Base-by-base conservation (phyloP, 2,113 vertebrate species). In the Triplophysa dalaica region DNA sequence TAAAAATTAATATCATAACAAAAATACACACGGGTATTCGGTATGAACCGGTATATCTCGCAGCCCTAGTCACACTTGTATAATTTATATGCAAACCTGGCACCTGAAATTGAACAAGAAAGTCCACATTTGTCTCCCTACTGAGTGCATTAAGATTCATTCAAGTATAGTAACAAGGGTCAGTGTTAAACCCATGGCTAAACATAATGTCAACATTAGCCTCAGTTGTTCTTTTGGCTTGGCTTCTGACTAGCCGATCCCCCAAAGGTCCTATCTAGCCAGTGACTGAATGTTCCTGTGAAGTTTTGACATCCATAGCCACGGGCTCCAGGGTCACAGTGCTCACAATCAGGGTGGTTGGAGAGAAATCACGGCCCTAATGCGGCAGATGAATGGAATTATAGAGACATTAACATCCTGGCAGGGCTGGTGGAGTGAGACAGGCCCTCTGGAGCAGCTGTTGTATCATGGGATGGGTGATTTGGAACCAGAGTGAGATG, bases 341-440 rank as follows among this genome's bases (percentile, higher is more conserved):
- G 45, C n/a, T 52, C 64, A 24, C 72, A 26, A 3, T 48, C 43
- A 63, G 12, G 73, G 24, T n/a, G 60, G 33, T 60, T 60, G 54
- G 38, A 78, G 54, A 43, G 41, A 52, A 54, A 73, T 79, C n/a
- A 41, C 16, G 5, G 58, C 8, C 2, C 48, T 80, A 70, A 80
- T 80, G 60, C 65, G 11, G 4, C 58, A 65, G 50, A 80, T 70
- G 52, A 83, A 70, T 69, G 56, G 72, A 43, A 33, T 77, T 80
- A 77, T 75, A 61, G 82, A 77, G 61, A 56, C 67, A 65, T 80
- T 76, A 80, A 48, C 19, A 45, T 48, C 56, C 66, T 80, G 82
- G 66, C 60, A 61, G 19, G n/a, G 70, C 69, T 80, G 26, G 41
- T 54, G 45, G 45, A 50, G 60, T 41, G 69, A 63, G 45, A 19